phyloP scores from a whole-genome alignment of 2,113 vertebrate species.

The Chitala chitala region DNA sequence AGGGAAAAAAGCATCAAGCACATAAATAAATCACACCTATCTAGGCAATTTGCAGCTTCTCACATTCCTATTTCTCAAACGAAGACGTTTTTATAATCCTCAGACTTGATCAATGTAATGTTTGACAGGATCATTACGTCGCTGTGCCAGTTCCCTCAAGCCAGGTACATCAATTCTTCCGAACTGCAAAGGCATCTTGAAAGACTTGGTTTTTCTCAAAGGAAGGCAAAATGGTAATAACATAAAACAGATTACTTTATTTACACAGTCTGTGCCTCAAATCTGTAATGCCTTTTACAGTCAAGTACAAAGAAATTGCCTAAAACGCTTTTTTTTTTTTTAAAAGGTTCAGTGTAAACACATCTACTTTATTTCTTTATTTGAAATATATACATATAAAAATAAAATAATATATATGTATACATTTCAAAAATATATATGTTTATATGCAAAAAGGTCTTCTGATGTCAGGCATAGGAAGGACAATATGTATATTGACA shows the following conservation, averaged over 20 bases:
- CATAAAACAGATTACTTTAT: neutral
- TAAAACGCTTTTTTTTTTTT: neutral
- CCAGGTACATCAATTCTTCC: neutral
- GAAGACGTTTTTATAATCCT: conserved; percentile 4
- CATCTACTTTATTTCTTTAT: neutral
- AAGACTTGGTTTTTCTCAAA: neutral
- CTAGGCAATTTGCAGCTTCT: neutral
- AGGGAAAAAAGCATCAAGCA: neutral
- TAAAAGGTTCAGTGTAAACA: neutral
- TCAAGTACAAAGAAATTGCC: neutral
- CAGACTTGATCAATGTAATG: conserved; percentile 10
- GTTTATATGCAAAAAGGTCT: neutral
- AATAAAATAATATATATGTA: neutral
- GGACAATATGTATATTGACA: too few relatives aligned
- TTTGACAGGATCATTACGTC: conserved; percentile 11
- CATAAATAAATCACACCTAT: conserved; percentile 6
- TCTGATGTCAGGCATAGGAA: too few relatives aligned
- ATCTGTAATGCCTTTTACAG: neutral
- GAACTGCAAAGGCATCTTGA: neutral
- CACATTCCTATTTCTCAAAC: conserved; percentile 2
- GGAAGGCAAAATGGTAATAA: neutral
- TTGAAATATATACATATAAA: too few relatives aligned
- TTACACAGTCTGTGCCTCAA: neutral
- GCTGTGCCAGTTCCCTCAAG: neutral
- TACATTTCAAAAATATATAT: neutral